These are phyloP conservation scores for Andrena marginata DNA, from an alignment of 2,888 invertebrate genomes.

Conservation along the genomic window DNA sequence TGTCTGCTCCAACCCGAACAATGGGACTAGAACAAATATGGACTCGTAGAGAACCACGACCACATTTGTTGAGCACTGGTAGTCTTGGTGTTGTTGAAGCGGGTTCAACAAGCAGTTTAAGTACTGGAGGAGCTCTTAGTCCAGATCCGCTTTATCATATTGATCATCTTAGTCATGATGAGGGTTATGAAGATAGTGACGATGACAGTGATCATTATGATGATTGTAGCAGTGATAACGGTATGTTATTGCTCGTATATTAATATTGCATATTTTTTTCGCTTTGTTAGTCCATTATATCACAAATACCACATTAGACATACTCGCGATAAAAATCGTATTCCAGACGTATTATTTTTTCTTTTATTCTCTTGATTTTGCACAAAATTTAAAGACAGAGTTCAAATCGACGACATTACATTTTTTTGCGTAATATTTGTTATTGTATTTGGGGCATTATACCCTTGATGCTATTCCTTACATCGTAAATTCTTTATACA, in stretches of 20 bases:
- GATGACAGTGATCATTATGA: conserved; percentile 95
- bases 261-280: conserved; percentile 29
- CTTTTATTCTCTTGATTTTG: not conserved
- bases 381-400: no score
- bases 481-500: no score
- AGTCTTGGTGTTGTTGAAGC: conserved; percentile 90
- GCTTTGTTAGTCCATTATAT: not conserved
- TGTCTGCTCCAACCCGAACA: conserved; percentile 93
- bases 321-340: no score
- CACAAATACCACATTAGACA: no score
- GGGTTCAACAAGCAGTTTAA: conserved; percentile 93
- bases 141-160: conserved; percentile 89
- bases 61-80: conserved; percentile 94
- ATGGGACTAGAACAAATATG: conserved; percentile 93
- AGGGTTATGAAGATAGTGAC: conserved; percentile 93
- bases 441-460: no score
- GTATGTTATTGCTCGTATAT: conserved; percentile 80
- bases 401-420: no score
- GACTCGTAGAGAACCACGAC: conserved; percentile 94
- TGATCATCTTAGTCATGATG: conserved; percentile 91
- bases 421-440: no score
- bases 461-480: no score
- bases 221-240: conserved; percentile 93
- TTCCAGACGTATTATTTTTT: no score
- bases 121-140: conserved; percentile 93